Evolutionary conservation across 2,888 invertebrate genomes (phyloP), one percentile per base, ranked within the genome.

Genomic region (Heteromyza rotundicornis): DNA sequence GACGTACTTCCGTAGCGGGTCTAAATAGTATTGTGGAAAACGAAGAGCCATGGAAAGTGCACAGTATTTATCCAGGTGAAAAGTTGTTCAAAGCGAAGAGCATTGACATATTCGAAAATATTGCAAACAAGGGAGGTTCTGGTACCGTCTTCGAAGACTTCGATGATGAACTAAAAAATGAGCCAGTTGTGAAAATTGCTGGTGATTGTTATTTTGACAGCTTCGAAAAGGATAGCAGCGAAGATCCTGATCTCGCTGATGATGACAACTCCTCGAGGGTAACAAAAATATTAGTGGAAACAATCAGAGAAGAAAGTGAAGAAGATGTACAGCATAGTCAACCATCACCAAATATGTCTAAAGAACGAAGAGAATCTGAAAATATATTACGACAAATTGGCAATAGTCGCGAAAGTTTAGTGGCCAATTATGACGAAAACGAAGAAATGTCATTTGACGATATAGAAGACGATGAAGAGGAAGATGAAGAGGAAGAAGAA

Each of bases 91-190:
- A 81, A 64, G 66, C 76, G n/a, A 75, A 73, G 20, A 81, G 80
- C 58, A 75, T 82, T 7, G 82, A 82, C 49, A 80, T 82, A n/a
- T 82, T 82, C 51, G 73, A 77, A 52, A 64, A 70, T 12, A 74
- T 73, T 5, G 70, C 65, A 3, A 68, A 70, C 3, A 66, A 67
- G 5, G 74, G 72, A 0, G 68, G 71, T 1, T 71, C 66, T 0
- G 51, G 49, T 40, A 59, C 60, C 0, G 77, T 74, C 1, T 82
- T 82, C 55, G 79, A 73, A 12, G 82, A 82, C 54, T 82, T 82
- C 61, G 82, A 82, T 16, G 81, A 82, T 57, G 77, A 72, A 5
- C 64, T 82, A 40, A 73, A 74, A 7, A 75, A 82, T 64, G 80
- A 76, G 2, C 82, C 82, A 0, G 73, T 82, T 1, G 59, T 80